Evolutionary conservation across 2,888 invertebrate genomes (phyloP), one percentile per base, ranked within the genome.

Genomic region (Callosobruchus maculatus): DNA sequence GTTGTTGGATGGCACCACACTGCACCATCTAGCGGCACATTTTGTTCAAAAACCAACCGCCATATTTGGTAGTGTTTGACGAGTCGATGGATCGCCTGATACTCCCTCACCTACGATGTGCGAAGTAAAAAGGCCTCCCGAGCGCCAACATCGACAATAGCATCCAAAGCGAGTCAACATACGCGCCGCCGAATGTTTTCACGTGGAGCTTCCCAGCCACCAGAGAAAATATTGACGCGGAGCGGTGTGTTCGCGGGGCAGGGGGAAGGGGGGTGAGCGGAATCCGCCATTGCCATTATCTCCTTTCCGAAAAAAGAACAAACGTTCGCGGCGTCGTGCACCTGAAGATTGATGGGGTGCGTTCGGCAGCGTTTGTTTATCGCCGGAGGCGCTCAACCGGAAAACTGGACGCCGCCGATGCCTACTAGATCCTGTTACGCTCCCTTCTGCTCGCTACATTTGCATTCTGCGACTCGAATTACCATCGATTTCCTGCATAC

Each of bases 271-370:
- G n/a, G n/a, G 49, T 13, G 49, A 5, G 4, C 49, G 18, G 49
- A 49, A 49, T 49, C 13, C 49, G 49, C 49, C 18, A 13, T 1
- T 49, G 49, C 49, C 49, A 49, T 49, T 49, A 49, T 49, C 49
- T 49, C 49, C 13, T 49, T 18, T 49, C 49, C 49, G 49, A 3
- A 7, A 49, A 49, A 49, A 49, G 49, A 49, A 18, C 49, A 49
- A 49, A 13, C 18, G 9, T 49, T 49, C 49, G 49, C 18, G 75
- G 49, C 18, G 75, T 77, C 68, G 77, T 77, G 77, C 76, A 76
- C 76, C 74, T 78, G 70, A 76, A 78, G 81, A 80, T 80, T 74
- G 75, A 80, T 78, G 78, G 73, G 73, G 75, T 74, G 75, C 73
- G 74, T 73, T 71, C 76, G 76, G 73, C 77, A 77, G 73, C 77